phyloP scores from a whole-genome alignment of 2,113 vertebrate species.

The Microtus montanus region DNA sequence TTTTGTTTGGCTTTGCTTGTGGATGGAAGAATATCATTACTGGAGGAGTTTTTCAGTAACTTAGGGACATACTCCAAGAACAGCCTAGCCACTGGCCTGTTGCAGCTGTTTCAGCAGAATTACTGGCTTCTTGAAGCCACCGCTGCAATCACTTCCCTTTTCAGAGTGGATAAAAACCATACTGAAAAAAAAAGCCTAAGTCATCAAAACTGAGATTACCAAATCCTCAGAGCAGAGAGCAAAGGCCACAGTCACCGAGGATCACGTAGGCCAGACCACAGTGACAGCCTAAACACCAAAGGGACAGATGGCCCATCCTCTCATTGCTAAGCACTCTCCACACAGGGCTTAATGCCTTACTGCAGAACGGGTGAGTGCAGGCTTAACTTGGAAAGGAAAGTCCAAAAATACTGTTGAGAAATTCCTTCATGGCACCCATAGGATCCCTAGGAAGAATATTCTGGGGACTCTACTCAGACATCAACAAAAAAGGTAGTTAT shows the following conservation, averaged over 20 bases:
- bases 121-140: neutral
- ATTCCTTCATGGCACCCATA: neutral
- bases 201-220: too few species aligned
- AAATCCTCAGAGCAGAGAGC: neutral
- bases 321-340: neutral
- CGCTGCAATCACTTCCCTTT: neutral
- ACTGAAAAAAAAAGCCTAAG: neutral
- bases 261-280: neutral
- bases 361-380: neutral
- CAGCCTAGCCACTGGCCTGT: neutral
- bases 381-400: neutral
- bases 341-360: neutral
- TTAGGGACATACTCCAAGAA: neutral
- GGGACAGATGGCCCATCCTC: neutral
- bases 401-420: neutral
- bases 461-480: neutral
- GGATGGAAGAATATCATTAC: neutral
- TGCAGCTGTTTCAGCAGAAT: neutral
- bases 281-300: neutral
- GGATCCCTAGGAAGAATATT: neutral
- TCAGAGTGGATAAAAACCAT: neutral
- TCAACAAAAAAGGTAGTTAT: neutral
- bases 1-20: neutral
- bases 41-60: neutral
- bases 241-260: neutral